These are phyloP conservation scores for Pseudomyrmex concolor DNA, from an alignment of 1,140 invertebrate species.

Conservation along the genomic window DNA sequence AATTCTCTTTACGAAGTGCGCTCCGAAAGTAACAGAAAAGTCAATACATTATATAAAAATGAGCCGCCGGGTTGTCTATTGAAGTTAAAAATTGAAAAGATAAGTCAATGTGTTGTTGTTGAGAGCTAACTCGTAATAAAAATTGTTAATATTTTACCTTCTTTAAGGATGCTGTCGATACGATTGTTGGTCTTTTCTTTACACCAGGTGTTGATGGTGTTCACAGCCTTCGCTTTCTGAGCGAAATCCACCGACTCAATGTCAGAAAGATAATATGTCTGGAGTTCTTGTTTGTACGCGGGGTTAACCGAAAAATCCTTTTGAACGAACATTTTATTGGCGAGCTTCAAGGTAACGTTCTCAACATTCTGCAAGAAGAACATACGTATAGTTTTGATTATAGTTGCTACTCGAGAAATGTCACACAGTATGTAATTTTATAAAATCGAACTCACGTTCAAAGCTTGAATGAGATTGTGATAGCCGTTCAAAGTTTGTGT, in stretches of 20 bases:
- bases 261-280: constrained; percentile 69
- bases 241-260: constrained; percentile 79
- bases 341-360: constrained; percentile 76
- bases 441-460: constrained; percentile 74
- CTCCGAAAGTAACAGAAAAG: too few relatives aligned
- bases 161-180: constrained; percentile 85
- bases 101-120: too few relatives aligned
- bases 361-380: constrained; percentile 72
- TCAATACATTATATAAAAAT: too few relatives aligned
- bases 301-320: constrained; percentile 64
- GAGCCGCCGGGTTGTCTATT: too few relatives aligned
- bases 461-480: constrained; percentile 66
- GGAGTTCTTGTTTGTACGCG: constrained; percentile 65
- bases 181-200: constrained; percentile 85
- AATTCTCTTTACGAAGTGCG: too few relatives aligned
- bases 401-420: neutral
- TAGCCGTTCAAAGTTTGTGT: constrained; percentile 63
- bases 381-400: neutral
- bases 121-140: too few relatives aligned
- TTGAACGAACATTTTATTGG: constrained; percentile 80
- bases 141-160: constrained; percentile 77
- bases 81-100: too few relatives aligned
- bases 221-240: constrained; percentile 70
- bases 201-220: constrained; percentile 86
- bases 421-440: constrained; percentile 4